Base-by-base conservation (phyloP, 1,140 invertebrate species). In the Sogatella furcifera region DNA sequence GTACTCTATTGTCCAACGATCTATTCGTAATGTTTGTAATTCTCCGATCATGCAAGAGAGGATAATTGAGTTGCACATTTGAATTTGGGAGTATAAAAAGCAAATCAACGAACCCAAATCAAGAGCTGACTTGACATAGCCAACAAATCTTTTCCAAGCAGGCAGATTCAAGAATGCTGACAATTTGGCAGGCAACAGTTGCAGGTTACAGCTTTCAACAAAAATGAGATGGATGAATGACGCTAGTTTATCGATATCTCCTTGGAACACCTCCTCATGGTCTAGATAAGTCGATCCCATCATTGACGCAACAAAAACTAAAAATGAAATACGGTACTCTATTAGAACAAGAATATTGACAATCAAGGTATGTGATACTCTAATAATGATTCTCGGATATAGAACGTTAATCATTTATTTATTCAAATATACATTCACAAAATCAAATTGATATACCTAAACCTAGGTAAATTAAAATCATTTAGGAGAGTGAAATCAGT, bases 101-200 rank as follows among this genome's bases (percentile, higher is more conserved):
- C 5, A 38, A 38, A 9, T 38, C 11, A 19, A 55, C 60, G 46
- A 57, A 68, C 67, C 58, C 34, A 74, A 72, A 19, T 67, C 66
- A 11, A 93, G 67, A 1, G 86, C 83, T n/a, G 73, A 69, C 52
- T 84, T 80, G 0, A 86, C 84, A 52, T 80, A 77, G 10, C 73
- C 68, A 19, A 83, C 83, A 68, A 94, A 94, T 58, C 83, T 76
- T 59, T 67, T 78, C 91, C 91, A 95, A 14, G 80, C 76, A 8
- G 81, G 79, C 38, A 91, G 68, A 59, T 79, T 79, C 1, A 86
- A 69, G 46, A 73, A 73, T 63, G 80, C 78, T 11, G 86, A 88
- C 34, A 85, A 68, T 52, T 77, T 75, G 0, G 84, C 76, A 3
- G 90, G 85, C 15, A 90, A 66, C 11, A 83, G 73, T 56, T 84